Percentiles rank a stretch among this genome's conserved stretches.
Evolutionary conservation across 1,140 invertebrate species (phyloP).

Genomic region (Hylyphantes graminicola): DNA sequence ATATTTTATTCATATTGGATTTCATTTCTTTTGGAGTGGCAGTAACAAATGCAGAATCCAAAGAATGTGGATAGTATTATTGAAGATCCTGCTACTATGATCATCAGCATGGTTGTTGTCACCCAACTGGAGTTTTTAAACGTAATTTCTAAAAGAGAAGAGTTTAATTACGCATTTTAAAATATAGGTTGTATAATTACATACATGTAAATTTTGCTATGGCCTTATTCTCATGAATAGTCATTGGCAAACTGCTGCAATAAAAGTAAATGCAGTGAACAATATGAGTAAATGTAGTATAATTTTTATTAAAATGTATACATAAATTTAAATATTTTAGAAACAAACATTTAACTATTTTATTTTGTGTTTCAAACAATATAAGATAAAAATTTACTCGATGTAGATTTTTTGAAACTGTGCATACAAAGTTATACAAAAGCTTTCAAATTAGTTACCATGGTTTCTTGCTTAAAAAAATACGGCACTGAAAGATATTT

Average conservation of each 20-base stretch:
- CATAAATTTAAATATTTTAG: background rate
- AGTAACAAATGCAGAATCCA: background rate
- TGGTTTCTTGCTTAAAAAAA: too few relatives aligned
- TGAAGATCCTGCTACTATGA: too few relatives aligned
- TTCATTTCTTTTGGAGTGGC: background rate
- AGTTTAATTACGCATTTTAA: background rate
- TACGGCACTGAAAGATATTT: too few relatives aligned
- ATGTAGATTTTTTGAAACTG: background rate
- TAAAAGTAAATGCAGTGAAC: background rate
- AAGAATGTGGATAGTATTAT: too few relatives aligned
- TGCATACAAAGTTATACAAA: too few relatives aligned
- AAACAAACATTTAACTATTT: background rate
- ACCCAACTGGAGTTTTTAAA: too few relatives aligned
- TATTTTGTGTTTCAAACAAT: background rate
- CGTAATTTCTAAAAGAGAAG: too few relatives aligned
- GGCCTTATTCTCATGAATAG: too few relatives aligned
- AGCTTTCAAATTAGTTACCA: too few relatives aligned
- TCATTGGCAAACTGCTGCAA: too few relatives aligned
- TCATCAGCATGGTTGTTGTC: too few relatives aligned
- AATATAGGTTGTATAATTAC: background rate
- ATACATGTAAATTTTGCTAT: background rate
- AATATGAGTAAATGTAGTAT: background rate
- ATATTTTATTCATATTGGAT: background rate
- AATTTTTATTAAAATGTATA: background rate
- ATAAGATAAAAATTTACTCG: background rate